phyloP scores from a whole-genome alignment of 1,140 invertebrate genomes.

The Zaprionus taronus region DNA sequence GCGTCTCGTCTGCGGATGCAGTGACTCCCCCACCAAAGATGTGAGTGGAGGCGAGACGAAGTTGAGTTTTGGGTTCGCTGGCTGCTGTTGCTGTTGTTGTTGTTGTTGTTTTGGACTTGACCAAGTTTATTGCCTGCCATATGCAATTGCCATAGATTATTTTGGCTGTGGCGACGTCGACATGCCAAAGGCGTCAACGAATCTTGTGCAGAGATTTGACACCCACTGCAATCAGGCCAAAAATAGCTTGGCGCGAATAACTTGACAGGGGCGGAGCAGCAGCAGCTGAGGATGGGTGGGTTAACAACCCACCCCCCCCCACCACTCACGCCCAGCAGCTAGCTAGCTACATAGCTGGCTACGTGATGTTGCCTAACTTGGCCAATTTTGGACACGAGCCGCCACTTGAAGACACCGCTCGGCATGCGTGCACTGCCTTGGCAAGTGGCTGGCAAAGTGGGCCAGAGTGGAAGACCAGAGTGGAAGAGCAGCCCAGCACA shows the following conservation, averaged over 20 bases:
- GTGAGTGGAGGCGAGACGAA: slow-evolving; percentile 3
- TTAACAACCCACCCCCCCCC: no score
- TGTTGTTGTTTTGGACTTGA: slow-evolving; percentile 72
- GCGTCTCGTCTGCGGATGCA: slow-evolving; percentile 3
- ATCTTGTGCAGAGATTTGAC: slow-evolving; percentile 51
- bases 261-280: neutral
- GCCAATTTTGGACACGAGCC: slow-evolving; percentile 67
- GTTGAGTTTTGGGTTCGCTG: neutral
- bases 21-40: neutral
- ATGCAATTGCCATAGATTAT: slow-evolving; percentile 79
- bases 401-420: slow-evolving; percentile 31
- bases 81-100: slow-evolving; percentile 42
- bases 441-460: slow-evolving; percentile 36
- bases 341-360: slow-evolving; percentile 21
- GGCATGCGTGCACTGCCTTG: slow-evolving; percentile 19
- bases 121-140: slow-evolving; percentile 80
- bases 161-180: slow-evolving; percentile 51
- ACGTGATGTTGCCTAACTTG: slow-evolving; percentile 73
- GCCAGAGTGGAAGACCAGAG: neutral
- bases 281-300: neutral
- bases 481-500: neutral
- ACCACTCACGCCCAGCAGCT: neutral
- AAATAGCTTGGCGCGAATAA: slow-evolving; percentile 29
- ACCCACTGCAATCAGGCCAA: slow-evolving; percentile 42
- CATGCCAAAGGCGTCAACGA: slow-evolving; percentile 63